phyloP scores from a whole-genome alignment of 2,797 vertebrate species.

The Geotrypetes seraphini region DNA sequence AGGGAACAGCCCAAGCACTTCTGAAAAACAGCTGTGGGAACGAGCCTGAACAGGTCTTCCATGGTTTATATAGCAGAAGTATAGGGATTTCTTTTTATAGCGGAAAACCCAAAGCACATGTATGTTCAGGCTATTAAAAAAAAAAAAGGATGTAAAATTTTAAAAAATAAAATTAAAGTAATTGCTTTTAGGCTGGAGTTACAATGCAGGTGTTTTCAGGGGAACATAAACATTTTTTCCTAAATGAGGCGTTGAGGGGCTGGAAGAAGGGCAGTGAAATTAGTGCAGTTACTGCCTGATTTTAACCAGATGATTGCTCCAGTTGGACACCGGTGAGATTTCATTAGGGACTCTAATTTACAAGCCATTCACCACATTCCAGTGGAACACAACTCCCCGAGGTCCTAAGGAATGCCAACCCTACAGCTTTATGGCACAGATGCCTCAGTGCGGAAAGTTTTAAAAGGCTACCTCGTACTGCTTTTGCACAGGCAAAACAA shows the following conservation, averaged over 20 bases:
- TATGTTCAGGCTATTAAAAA: constrained; percentile 22
- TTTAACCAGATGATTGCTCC: constrained; percentile 98
- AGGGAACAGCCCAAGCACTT: constrained; percentile 26
- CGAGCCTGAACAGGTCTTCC: constrained; percentile 6
- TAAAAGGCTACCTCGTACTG: constrained; percentile 1
- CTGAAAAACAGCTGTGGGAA: constrained; percentile 22
- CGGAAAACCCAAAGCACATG: constrained; percentile 24
- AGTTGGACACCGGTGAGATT: constrained; percentile 89
- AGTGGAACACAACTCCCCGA: constrained; percentile 51
- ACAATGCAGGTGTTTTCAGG: constrained; percentile 89
- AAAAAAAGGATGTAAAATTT: constrained; percentile 32
- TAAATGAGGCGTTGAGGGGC: constrained; percentile 93
- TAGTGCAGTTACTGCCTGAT: constrained; percentile 97
- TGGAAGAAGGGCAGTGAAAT: constrained; percentile 83
- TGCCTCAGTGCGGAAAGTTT: constrained; percentile 18
- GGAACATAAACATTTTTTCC: constrained; percentile 82
- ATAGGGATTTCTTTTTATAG: constrained; percentile 12
- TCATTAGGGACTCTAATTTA: constrained; percentile 98
- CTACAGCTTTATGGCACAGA: constrained; percentile 35
- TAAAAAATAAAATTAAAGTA: constrained; percentile 48
- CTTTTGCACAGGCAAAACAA: no score
- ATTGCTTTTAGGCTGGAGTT: constrained; percentile 62
- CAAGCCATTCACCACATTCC: constrained; percentile 88
- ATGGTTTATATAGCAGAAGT: constrained; percentile 2
- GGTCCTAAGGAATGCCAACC: constrained; percentile 55